These are phyloP conservation scores for Nemopilema nomurai DNA, from an alignment of 30 jellyfish, hydroid and myxozoan species.

Conservation along the genomic window DNA sequence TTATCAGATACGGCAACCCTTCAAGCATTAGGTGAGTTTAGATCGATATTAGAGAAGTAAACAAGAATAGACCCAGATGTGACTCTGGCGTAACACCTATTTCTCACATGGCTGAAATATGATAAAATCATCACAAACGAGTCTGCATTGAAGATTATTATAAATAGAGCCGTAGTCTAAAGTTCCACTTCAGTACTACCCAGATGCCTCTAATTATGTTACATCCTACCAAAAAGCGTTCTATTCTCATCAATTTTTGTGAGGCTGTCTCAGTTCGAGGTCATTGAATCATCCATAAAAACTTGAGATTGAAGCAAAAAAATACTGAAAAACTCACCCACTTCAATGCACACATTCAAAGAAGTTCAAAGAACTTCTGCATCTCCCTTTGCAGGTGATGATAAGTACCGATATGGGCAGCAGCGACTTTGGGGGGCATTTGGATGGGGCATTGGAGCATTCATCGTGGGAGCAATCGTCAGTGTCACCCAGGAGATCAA, in stretches of 20 bases:
- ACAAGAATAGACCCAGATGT: not conserved
- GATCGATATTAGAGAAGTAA: not conserved
- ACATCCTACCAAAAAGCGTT: too few relatives aligned
- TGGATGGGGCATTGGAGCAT: conserved; percentile 99
- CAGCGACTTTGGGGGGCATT: conserved; percentile 99
- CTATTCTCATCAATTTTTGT: too few relatives aligned
- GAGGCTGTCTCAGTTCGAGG: too few relatives aligned
- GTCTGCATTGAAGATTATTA: too few relatives aligned
- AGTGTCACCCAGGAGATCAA: conserved; percentile 76
- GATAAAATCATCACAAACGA: too few relatives aligned
- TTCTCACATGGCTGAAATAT: too few relatives aligned
- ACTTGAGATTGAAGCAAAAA: not conserved
- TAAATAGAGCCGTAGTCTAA: too few relatives aligned
- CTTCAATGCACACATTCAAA: not conserved
- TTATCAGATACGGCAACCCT: conserved; percentile 96
- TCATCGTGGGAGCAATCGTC: conserved; percentile 92
- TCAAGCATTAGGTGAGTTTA: conserved; percentile 78
- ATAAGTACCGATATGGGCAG: conserved; percentile 85
- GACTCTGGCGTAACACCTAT: too few relatives aligned
- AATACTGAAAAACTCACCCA: not conserved
- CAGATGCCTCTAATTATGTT: too few relatives aligned
- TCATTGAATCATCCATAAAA: too few relatives aligned
- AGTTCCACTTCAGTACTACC: too few relatives aligned
- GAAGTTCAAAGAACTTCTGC: not conserved
- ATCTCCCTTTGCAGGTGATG: conserved; percentile 66